Conservation (phyloP, 2,888 invertebrate species). For the Caenorhabditis macrosperma region DNA sequence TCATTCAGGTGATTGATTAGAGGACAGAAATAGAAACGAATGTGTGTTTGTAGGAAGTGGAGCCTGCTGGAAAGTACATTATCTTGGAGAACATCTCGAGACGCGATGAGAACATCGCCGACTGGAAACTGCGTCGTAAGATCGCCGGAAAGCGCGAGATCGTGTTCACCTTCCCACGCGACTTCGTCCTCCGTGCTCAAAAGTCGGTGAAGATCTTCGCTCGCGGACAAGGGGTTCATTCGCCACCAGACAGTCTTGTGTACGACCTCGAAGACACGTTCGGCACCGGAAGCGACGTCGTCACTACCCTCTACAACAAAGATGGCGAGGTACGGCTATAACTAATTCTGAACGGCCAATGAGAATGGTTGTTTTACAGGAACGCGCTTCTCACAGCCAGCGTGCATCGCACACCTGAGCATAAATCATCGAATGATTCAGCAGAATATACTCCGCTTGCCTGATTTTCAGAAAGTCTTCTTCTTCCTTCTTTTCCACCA, state of each 20-base stretch:
- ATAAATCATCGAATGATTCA: conserved; percentile 12
- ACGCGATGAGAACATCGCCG: conserved; percentile 80
- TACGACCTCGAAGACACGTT: conserved; percentile 79
- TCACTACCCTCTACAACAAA: conserved; percentile 80
- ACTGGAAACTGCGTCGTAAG: conserved; percentile 81
- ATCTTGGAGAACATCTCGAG: conserved; percentile 79
- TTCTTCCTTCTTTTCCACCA: background rate
- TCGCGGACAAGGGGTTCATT: conserved; percentile 76
- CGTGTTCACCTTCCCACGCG: conserved; percentile 74
- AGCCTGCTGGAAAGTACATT: conserved; percentile 82
- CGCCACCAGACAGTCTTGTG: conserved; percentile 78
- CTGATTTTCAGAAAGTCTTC: background rate
- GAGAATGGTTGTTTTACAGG: conserved; percentile 65
- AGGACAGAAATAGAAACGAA: background rate
- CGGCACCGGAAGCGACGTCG: conserved; percentile 79
- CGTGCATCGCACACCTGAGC: conserved; percentile 62
- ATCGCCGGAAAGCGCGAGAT: conserved; percentile 80
- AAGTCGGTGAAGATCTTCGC: conserved; percentile 79
- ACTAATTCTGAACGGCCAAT: background rate
- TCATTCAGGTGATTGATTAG: conserved; percentile 76
- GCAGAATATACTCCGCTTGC: conserved; percentile 27
- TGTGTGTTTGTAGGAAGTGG: conserved; percentile 80
- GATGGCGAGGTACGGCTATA: conserved; percentile 78
- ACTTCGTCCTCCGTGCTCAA: conserved; percentile 72
- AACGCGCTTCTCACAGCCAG: conserved; percentile 78